Percentiles rank a stretch among this genome's conserved stretches.
Conservation (phyloP, 1,140 invertebrate genomes). For the Antheraea pernyi region DNA sequence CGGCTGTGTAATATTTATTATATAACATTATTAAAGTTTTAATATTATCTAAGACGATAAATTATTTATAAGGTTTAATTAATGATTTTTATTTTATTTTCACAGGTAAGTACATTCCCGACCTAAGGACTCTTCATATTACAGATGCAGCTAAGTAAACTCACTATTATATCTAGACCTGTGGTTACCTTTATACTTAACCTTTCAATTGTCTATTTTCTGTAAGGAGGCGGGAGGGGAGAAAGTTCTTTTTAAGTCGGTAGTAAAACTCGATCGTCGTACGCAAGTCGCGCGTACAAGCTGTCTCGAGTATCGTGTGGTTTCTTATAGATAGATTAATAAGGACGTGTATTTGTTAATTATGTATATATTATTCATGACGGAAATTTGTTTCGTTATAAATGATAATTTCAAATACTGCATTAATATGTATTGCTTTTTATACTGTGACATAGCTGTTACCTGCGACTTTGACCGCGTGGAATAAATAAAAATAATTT, state of each 20-base stretch:
- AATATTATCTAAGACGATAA: no score
- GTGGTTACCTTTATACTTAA: background rate
- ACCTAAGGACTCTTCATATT: background rate
- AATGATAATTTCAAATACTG: no score
- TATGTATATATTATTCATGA: background rate
- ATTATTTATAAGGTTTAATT: slow-evolving; percentile 6
- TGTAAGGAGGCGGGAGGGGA: background rate
- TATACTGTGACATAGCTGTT: no score
- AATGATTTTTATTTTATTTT: slow-evolving; percentile 5
- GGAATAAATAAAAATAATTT: no score
- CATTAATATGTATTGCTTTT: no score
- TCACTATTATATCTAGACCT: background rate
- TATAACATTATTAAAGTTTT: no score
- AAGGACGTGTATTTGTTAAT: background rate
- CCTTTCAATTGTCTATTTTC: background rate
- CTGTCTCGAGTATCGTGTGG: slow-evolving; percentile 9
- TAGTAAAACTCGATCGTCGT: background rate
- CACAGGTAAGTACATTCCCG: slow-evolving; percentile 7
- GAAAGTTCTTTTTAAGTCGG: background rate
- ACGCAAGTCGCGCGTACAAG: background rate
- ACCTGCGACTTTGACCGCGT: no score
- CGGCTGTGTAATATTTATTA: no score
- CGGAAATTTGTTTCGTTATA: no score
- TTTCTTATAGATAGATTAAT: background rate
- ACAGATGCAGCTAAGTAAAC: background rate